These are phyloP conservation scores for Meleagris gallopavo DNA, from an alignment of 2,113 vertebrate genomes.

Conservation along the genomic window DNA sequence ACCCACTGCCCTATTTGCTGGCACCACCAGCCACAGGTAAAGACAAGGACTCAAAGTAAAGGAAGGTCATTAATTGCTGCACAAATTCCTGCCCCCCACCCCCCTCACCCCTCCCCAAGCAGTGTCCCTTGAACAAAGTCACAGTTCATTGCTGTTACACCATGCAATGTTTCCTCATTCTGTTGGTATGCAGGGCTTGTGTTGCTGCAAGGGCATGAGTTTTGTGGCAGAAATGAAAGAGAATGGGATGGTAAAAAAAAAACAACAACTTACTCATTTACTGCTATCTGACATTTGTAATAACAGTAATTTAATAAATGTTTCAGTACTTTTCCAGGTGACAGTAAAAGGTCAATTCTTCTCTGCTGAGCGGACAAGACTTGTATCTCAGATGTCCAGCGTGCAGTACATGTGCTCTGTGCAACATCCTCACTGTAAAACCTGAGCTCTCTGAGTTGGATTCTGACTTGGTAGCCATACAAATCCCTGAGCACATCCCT, in stretches of 20 bases:
- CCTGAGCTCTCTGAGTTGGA: neutral
- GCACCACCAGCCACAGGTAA: neutral
- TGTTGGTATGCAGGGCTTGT: neutral
- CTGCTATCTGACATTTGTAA: neutral
- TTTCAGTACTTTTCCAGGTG: neutral
- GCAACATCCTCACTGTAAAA: neutral
- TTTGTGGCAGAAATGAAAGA: neutral
- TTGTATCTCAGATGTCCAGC: neutral
- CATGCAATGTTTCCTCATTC: neutral
- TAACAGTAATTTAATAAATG: neutral
- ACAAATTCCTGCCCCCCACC: neutral
- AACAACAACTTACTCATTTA: neutral
- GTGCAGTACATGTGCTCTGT: neutral
- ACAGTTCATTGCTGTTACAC: neutral
- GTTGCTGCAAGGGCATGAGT: neutral
- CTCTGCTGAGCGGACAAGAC: neutral
- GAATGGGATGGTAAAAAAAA: neutral
- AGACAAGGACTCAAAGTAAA: neutral
- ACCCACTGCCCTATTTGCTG: neutral
- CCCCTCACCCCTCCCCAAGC: no score
- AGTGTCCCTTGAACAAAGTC: neutral
- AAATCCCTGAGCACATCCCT: neutral
- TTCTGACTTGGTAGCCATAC: neutral
- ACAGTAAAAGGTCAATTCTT: neutral
- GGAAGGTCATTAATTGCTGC: neutral